phyloP scores from a whole-genome alignment of 2,797 vertebrate genomes.

The Chelidonichthys spinosus region DNA sequence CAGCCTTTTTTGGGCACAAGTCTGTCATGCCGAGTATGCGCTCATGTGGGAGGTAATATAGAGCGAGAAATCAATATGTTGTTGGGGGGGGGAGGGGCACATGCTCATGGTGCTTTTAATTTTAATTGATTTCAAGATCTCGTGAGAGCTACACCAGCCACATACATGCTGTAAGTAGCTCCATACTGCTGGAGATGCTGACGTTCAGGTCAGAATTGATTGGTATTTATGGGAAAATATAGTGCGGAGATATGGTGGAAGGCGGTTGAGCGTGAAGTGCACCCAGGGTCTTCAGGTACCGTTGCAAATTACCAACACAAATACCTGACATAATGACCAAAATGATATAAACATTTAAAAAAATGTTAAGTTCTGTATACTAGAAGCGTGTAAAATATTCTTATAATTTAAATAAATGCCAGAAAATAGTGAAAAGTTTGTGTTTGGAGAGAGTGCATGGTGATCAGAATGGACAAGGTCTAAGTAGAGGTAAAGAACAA shows the following conservation, averaged over 20 bases:
- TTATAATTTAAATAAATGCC: no score
- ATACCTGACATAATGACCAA: not conserved
- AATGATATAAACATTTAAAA: not conserved
- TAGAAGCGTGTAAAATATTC: not conserved
- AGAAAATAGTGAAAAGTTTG: no score
- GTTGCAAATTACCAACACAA: not conserved
- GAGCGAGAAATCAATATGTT: constrained; percentile 44
- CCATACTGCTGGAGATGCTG: constrained; percentile 23
- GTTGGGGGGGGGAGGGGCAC: not conserved
- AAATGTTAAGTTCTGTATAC: not conserved
- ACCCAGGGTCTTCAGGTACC: constrained; percentile 3
- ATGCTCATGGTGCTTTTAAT: constrained; percentile 5
- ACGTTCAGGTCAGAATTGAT: constrained; percentile 51
- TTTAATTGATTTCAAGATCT: constrained; percentile 48
- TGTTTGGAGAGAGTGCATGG: not conserved
- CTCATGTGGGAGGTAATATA: constrained; percentile 53
- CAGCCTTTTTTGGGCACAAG: constrained; percentile 84
- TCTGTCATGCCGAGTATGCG: constrained; percentile 61
- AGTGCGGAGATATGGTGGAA: constrained; percentile 1
- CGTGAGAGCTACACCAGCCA: constrained; percentile 8
- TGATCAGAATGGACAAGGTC: constrained; percentile 11
- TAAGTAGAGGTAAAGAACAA: not conserved
- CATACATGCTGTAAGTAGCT: constrained; percentile 27
- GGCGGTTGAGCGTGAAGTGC: not conserved
- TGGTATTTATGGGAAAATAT: constrained; percentile 44